Percentiles rank a stretch among this genome's conserved stretches.
phyloP scores from a whole-genome alignment of 2,797 vertebrate genomes.

The Rousettus madagascariensis region DNA sequence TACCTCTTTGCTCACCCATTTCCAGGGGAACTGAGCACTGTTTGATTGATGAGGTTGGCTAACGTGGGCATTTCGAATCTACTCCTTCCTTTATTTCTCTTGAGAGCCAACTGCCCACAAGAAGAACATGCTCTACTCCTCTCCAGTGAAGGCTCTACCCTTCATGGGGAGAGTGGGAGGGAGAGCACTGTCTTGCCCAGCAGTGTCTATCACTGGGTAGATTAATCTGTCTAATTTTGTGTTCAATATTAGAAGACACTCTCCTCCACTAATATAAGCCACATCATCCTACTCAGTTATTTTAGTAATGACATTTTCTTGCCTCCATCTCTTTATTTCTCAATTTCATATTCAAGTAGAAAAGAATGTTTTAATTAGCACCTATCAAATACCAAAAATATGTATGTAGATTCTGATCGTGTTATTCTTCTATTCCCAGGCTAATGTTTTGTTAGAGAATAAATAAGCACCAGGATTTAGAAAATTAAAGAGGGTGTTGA shows the following conservation, averaged over 20 bases:
- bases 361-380: not conserved
- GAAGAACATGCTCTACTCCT: not conserved
- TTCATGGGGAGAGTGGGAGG: not conserved
- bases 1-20: not conserved
- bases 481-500: slow-evolving; percentile 26
- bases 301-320: not conserved
- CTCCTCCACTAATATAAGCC: not conserved
- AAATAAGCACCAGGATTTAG: not conserved
- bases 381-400: not conserved
- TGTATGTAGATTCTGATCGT: not conserved
- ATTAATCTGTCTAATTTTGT: not conserved
- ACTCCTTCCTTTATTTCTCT: not conserved
- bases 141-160: not conserved
- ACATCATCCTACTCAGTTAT: not conserved
- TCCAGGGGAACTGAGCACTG: not conserved
- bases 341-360: not conserved
- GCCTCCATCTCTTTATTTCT: not conserved
- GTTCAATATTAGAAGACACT: not conserved
- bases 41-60: not conserved
- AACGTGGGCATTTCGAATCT: not conserved
- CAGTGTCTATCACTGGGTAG: not conserved
- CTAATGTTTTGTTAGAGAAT: slow-evolving; percentile 43
- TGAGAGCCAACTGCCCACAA: not conserved
- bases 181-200: not conserved
- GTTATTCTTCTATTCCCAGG: not conserved